Conservation (phyloP, 2,797 vertebrate genomes). For the Lateolabrax maculatus region DNA sequence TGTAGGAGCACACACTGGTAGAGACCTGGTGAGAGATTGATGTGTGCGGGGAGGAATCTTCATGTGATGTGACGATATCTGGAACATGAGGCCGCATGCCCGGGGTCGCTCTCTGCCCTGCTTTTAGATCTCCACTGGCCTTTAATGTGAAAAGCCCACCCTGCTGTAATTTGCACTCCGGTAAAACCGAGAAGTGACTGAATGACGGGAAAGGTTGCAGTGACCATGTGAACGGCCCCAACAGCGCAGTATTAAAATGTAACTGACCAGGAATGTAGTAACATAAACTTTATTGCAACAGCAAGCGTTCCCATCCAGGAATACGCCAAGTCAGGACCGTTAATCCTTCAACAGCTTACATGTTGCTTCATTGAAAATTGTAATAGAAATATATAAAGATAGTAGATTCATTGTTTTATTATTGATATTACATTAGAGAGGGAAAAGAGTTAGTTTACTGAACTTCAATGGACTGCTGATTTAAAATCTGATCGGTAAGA, state of each 20-base stretch:
- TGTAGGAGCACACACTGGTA: constrained; percentile 22
- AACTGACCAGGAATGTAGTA: constrained; percentile 53
- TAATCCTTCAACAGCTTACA: constrained; percentile 53
- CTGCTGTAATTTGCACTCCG: constrained; percentile 66
- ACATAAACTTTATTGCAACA: constrained; percentile 65
- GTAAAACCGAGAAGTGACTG: constrained; percentile 66
- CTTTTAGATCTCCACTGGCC: constrained; percentile 73
- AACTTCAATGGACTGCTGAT: background rate
- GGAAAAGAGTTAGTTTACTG: background rate
- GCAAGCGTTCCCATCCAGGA: constrained; percentile 36
- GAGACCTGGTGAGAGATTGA: constrained; percentile 66
- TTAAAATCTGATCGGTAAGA: too few relatives aligned
- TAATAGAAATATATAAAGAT: constrained; percentile 20
- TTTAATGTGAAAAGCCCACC: constrained; percentile 82
- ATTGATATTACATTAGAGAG: background rate
- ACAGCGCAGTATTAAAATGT: constrained; percentile 47
- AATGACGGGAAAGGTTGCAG: constrained; percentile 61
- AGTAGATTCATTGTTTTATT: constrained; percentile 24
- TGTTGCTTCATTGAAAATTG: constrained; percentile 1
- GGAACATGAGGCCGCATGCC: constrained; percentile 70
- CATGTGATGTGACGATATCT: constrained; percentile 81
- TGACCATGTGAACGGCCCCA: constrained; percentile 43
- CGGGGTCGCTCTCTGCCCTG: constrained; percentile 45
- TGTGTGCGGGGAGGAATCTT: constrained; percentile 73
- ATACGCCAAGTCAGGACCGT: constrained; percentile 40